Base-by-base conservation (phyloP, 2,797 vertebrate genomes). In the Pseudochirops corinnae region DNA sequence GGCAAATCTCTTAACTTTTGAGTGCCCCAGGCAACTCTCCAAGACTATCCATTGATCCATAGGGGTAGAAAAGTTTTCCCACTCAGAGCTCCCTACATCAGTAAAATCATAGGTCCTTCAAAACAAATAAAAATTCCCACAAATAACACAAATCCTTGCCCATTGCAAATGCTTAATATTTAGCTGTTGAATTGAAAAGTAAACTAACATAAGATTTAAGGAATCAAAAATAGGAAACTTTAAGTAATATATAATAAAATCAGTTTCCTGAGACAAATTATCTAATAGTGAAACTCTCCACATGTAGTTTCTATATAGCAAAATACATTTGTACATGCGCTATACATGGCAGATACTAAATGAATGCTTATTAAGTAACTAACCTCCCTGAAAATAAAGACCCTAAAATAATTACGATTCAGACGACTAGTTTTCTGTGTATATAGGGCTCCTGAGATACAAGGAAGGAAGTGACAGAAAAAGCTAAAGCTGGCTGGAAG, bases 261-360 rank as follows among this genome's bases (percentile, higher is more conserved):
- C 55, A 39, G 55, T 91, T 90, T n/a, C 96, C 92, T 96, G 50
- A 95, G 58, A 95, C 16, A 96, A 92, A 96, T 92, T 53, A 29
- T 92, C 90, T 93, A 55, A 92, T 18, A 94, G 92, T 67, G 95
- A 96, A 93, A 94, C 55, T 58, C 11, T 90, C 39, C 11, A 56
- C 93, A 91, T 93, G 67, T 95, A 57, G 18, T 91, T 92, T 4
- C 95, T 50, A 92, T 50, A 52, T n/a, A 93, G 93, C 56, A 82
- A 95, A 93, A 52, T 21, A 93, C 26, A n/a, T 60, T 91, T 56
- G 67, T 46, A 92, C 6, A 82, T 92, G 52, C 92, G 93, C 46
- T 93, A 67, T 95, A 74, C 29, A 94, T 95, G 74, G 82, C 11
- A 92, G 90, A 92, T 56, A n/a, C 1, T 74, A n/a, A 96, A 92